A percentile compares a stretch with the other conserved stretches of the same genome.
These are phyloP conservation scores for Bimastos eiseni DNA, from an alignment of 2,888 invertebrate species.

Conservation along the genomic window DNA sequence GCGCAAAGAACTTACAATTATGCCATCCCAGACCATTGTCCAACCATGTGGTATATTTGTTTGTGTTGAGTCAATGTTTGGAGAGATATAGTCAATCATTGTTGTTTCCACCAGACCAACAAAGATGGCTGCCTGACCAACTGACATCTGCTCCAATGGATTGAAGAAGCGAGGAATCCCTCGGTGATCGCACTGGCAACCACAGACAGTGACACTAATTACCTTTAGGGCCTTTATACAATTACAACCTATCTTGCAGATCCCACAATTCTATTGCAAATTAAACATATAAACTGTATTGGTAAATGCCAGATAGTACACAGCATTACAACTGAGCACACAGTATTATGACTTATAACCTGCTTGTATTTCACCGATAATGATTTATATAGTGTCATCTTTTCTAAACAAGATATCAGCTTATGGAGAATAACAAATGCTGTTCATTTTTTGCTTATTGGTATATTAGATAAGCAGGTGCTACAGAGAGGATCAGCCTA, in stretches of 20 bases:
- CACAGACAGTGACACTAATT: background rate
- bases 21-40: slow-evolving; percentile 21
- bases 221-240: background rate
- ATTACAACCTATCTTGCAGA: background rate
- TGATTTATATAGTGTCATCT: background rate
- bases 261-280: background rate
- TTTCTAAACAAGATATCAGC: background rate
- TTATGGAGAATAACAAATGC: background rate
- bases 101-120: slow-evolving; percentile 35
- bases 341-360: background rate
- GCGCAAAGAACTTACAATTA: background rate
- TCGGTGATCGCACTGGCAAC: slow-evolving; percentile 43
- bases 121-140: slow-evolving; percentile 38
- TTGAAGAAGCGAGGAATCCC: slow-evolving; percentile 42
- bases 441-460: background rate
- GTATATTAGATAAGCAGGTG: background rate
- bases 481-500: background rate
- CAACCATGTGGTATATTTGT: background rate
- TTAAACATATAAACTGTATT: background rate
- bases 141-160: slow-evolving; percentile 42
- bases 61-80: background rate
- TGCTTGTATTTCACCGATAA: background rate
- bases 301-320: background rate
- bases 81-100: slow-evolving; percentile 7
- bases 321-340: background rate